phyloP scores from a whole-genome alignment of 2,113 vertebrate species.

The Hippocampus zosterae region DNA sequence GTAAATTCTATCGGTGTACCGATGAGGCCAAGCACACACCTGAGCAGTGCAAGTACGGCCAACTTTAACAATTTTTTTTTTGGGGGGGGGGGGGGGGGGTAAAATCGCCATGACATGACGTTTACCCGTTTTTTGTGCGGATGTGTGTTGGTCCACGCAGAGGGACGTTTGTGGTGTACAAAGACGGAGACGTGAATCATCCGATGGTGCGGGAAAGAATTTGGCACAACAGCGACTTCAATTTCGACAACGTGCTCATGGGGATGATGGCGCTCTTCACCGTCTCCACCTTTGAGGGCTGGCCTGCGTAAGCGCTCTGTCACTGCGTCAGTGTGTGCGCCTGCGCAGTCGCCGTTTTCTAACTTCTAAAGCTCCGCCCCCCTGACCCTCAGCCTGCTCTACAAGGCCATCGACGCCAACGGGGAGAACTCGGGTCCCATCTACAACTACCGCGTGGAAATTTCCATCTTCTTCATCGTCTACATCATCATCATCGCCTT shows the following conservation, averaged over 20 bases:
- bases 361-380: not conserved
- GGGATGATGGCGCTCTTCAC: conserved; percentile 97
- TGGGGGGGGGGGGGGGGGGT: not conserved
- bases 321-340: not conserved
- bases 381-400: conserved; percentile 74
- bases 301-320: conserved; percentile 80
- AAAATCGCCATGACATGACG: not conserved
- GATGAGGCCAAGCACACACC: conserved; percentile 89
- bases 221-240: conserved; percentile 93
- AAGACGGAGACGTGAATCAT: conserved; percentile 85
- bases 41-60: conserved; percentile 86
- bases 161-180: conserved; percentile 87
- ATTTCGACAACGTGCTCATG: conserved; percentile 90
- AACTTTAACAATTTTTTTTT: too few species aligned
- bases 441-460: conserved; percentile 91
- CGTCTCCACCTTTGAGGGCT: conserved; percentile 93
- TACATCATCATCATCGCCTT: conserved; percentile 98
- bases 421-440: conserved; percentile 86
- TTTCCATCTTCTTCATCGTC: conserved; percentile 94
- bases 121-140: conserved; percentile 6
- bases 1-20: conserved; percentile 90
- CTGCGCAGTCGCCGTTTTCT: not conserved
- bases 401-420: conserved; percentile 90
- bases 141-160: conserved; percentile 38
- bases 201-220: conserved; percentile 83